Base-by-base conservation (phyloP, 2,797 vertebrate species). In the Coluber constrictor region DNA sequence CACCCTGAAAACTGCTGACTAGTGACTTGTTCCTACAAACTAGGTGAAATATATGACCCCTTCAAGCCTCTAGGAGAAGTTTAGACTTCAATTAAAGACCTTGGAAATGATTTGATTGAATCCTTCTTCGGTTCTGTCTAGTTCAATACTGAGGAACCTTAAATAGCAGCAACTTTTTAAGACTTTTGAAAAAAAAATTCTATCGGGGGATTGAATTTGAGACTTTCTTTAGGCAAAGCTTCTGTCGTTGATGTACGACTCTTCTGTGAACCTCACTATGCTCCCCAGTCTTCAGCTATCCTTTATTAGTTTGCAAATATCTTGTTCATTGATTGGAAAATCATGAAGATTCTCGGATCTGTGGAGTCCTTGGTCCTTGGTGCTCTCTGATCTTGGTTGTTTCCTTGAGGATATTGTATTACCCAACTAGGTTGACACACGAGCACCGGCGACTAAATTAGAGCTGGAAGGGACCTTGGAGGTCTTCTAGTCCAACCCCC, bases 401-500 rank as follows among this genome's bases (percentile, higher is more conserved):
- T 70, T 32, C 13, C 66, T 70, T 70, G 13, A 32, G 66, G 66
- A 70, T 70, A n/a, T 70, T 32, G 15, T 2, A 2, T 70, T 70
- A 32, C 5, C n/a, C 66, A 32, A 70, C 15, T 32, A 70, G 66
- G n/a, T 32, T 70, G n/a, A 5, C 29, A 16, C 2, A 32, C 0
- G 0, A 32, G 29, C 13, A 32, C n/a, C 15, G 2, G 15, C 2
- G n/a, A 13, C 7, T 1, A 10, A 8, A 60, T 0, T 60, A 60
- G 60, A 61, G 9, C 1, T 29, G 10, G 4, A 63, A 63, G 10
- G 61, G 61, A 29, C 61, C 10, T 29, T 63, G 60, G 10, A 61
- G 60, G 25, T 27, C 3, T 61, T 61, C 60, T 61, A 61, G 25
- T 23, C 60, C 25, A 60, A 60, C 8, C 59, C 59, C 59, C 59